Base-by-base conservation (phyloP, 2,888 invertebrate genomes). In the Eilema griseolum region DNA sequence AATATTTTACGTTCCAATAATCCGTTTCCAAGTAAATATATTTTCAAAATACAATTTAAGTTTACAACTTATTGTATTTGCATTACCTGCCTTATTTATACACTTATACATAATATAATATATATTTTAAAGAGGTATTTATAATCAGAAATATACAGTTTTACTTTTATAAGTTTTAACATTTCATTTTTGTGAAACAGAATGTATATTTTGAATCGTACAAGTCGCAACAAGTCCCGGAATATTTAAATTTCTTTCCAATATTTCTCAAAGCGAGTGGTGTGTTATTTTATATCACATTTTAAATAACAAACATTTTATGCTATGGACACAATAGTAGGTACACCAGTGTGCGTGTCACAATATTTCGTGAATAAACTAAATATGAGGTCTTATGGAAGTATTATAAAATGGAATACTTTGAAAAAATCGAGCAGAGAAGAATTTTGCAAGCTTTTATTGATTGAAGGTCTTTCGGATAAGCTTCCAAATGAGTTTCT, bases 331-430 rank as follows among this genome's bases (percentile, higher is more conserved):
- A 8, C 16, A 33, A 10, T 93, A 91, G 20, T 20, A 46, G 87
- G 88, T 65, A 71, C 59, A 16, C 85, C 89, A 0, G 70, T 91
- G 69, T 93, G 93, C 82, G 83, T 92, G 72, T 89, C 94, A 2
- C 88, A 91, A 74, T 85, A 89, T 77, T 95, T 95, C 78, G 85
- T 88, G 7, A 93, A 94, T 81, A 95, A 94, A 83, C 92, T 93
- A 83, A 93, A 94, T 82, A 84, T 93, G 57, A 85, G 95, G 70
- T 93, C 93, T 2, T 91, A 87, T 75, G 82, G 79, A 67, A 93
- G 92, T 81, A 79, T 93, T 77, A 59, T 92, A 26, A 89, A 90
- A 79, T 72, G 78, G 31, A 87, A 86, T 71, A 76, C 87, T 74
- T 74, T 90, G n/a, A 90, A 87, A 77, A 80, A 82, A 64, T 81